Percentiles rank a stretch among this genome's conserved stretches.
Evolutionary conservation across 2,888 invertebrate genomes (phyloP).

Genomic region (Horisme vitalbata): DNA sequence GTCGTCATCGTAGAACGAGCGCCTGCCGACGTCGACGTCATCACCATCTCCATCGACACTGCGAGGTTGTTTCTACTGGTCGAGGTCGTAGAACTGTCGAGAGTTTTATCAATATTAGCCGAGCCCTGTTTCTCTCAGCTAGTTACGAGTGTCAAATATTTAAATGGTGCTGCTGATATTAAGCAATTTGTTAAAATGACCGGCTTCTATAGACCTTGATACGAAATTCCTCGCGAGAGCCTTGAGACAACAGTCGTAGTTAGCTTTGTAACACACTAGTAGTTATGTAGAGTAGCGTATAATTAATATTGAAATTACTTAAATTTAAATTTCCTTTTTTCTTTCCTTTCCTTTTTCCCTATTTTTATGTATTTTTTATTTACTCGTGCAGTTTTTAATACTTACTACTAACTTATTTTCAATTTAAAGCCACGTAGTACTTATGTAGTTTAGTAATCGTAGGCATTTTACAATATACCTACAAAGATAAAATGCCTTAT

Average conservation of each 20-base stretch:
- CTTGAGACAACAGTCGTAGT: slow-evolving; percentile 25
- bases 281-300: slow-evolving; percentile 7
- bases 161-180: slow-evolving; percentile 13
- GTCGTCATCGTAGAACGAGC: too few species aligned
- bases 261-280: slow-evolving; percentile 19
- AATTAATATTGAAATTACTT: background rate
- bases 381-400: too few species aligned
- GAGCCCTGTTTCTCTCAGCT: background rate
- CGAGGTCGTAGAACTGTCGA: slow-evolving; percentile 12
- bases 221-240: slow-evolving; percentile 24
- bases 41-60: background rate
- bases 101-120: background rate
- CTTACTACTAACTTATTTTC: too few species aligned
- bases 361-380: too few species aligned
- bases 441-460: too few species aligned
- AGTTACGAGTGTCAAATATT: slow-evolving; percentile 2
- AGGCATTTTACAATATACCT: too few species aligned
- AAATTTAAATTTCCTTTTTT: background rate
- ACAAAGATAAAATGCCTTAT: too few species aligned
- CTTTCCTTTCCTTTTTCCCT: background rate
- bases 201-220: slow-evolving; percentile 31
- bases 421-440: too few species aligned
- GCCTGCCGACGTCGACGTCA: too few species aligned
- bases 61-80: background rate
- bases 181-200: slow-evolving; percentile 20